A percentile compares a stretch with the other conserved stretches of the same genome.
phyloP scores from a whole-genome alignment of 2,113 vertebrate genomes.

The Proterorhinus semilunaris region DNA sequence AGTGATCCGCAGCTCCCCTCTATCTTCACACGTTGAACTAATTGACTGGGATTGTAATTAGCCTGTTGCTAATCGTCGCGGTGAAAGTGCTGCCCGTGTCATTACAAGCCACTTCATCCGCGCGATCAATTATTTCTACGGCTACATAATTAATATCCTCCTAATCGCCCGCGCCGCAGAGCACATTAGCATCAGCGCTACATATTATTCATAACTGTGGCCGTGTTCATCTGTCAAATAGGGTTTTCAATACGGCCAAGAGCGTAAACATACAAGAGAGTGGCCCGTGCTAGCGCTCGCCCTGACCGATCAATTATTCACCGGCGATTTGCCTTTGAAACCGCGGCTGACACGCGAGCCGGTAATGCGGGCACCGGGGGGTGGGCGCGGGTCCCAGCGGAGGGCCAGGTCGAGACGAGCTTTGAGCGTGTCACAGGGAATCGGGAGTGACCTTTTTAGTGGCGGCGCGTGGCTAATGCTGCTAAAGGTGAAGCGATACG shows the following conservation, averaged over 20 bases:
- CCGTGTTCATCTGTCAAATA: conserved; percentile 10
- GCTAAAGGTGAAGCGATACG: conserved; percentile 56
- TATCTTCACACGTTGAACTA: conserved; percentile 50
- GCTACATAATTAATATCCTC: conserved; percentile 62
- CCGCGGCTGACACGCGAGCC: conserved; percentile 61
- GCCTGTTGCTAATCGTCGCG: conserved; percentile 71
- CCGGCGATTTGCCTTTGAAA: conserved; percentile 60
- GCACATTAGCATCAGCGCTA: conserved; percentile 13
- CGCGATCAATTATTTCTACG: conserved; percentile 66
- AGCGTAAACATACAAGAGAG: not conserved
- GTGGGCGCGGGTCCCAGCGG: conserved; percentile 50
- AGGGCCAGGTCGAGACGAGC: conserved; percentile 62
- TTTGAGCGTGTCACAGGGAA: conserved; percentile 76
- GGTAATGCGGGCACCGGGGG: conserved; percentile 57
- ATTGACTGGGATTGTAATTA: conserved; percentile 72
- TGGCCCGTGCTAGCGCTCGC: conserved; percentile 31
- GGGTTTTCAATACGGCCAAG: conserved; percentile 11
- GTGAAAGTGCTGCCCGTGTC: conserved; percentile 60
- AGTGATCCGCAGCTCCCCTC: not conserved
- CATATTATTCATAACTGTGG: conserved; percentile 21
- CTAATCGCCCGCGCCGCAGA: conserved; percentile 46
- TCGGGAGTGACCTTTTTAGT: conserved; percentile 68
- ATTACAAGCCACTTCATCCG: conserved; percentile 62
- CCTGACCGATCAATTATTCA: conserved; percentile 71
- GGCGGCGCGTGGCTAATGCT: conserved; percentile 1